phyloP scores from a whole-genome alignment of 1,140 invertebrate species.

The Ips typographus region DNA sequence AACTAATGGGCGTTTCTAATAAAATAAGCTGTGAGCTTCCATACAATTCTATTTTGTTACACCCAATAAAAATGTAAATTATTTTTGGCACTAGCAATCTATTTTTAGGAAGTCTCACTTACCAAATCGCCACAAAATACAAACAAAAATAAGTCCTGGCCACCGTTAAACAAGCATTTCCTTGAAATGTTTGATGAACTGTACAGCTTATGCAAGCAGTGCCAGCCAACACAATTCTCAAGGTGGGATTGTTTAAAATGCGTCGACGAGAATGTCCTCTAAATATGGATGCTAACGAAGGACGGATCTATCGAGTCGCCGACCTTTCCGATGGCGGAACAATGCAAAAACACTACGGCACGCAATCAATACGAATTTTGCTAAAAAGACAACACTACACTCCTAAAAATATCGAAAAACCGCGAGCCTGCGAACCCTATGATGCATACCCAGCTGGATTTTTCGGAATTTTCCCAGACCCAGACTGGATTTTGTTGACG shows the following conservation, averaged over 20 bases:
- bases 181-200: conserved; percentile 12
- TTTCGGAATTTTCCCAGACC: neutral
- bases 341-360: too few relatives aligned
- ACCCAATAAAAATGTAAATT: conserved; percentile 7
- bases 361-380: neutral
- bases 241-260: conserved; percentile 16
- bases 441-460: conserved; percentile 15
- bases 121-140: conserved; percentile 31
- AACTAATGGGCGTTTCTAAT: conserved; percentile 1
- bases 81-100: conserved; percentile 34
- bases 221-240: conserved; percentile 24
- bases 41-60: neutral
- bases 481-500: neutral
- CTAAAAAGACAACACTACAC: conserved; percentile 7
- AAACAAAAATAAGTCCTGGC: conserved; percentile 27
- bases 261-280: conserved; percentile 8
- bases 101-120: conserved; percentile 39
- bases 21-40: neutral
- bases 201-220: conserved; percentile 29
- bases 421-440: conserved; percentile 1
- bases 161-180: conserved; percentile 17
- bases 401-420: conserved; percentile 7
- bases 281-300: neutral
- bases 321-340: too few relatives aligned
- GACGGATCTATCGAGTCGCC: neutral